Conservation (phyloP, 2,888 invertebrate genomes). For the Xylota sylvarum region DNA sequence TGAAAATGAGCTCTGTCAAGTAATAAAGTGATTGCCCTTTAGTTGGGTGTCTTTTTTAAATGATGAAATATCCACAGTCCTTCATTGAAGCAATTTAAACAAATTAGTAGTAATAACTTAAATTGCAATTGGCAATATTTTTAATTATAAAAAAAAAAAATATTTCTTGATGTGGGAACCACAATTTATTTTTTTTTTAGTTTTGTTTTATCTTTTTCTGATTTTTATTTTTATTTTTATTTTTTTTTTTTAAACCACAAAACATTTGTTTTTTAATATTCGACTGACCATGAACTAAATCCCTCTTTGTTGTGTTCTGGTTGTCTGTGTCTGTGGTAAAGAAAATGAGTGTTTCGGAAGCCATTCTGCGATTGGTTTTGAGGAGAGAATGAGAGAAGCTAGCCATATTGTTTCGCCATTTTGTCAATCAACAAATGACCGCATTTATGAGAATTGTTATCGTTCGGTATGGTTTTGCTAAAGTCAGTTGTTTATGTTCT, state of each 20-base stretch:
- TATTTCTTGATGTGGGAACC: background rate
- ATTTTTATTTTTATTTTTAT: too few species aligned
- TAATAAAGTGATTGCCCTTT: slow-evolving; percentile 29
- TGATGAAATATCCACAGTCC: slow-evolving; percentile 26
- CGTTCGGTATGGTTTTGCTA: background rate
- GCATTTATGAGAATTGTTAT: background rate
- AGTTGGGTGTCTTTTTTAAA: slow-evolving; percentile 2
- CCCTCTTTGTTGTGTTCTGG: slow-evolving; percentile 18
- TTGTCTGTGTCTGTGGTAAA: slow-evolving; percentile 3
- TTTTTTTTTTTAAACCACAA: slow-evolving; percentile 4
- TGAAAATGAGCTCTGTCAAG: slow-evolving; percentile 7
- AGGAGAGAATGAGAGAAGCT: background rate
- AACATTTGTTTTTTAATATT: slow-evolving; percentile 5
- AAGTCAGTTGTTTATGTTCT: background rate
- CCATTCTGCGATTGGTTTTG: slow-evolving; percentile 3
- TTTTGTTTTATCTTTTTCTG: background rate
- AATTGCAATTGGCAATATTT: slow-evolving; percentile 34
- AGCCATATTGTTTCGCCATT: background rate
- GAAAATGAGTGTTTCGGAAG: background rate
- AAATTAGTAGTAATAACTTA: slow-evolving; percentile 42
- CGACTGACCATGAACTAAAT: slow-evolving; percentile 43
- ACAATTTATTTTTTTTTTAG: background rate
- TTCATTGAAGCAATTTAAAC: slow-evolving; percentile 37
- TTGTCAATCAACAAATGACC: background rate
- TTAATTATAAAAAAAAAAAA: background rate